phyloP scores from a whole-genome alignment of 2,888 invertebrate species.

The Linyphia triangularis region DNA sequence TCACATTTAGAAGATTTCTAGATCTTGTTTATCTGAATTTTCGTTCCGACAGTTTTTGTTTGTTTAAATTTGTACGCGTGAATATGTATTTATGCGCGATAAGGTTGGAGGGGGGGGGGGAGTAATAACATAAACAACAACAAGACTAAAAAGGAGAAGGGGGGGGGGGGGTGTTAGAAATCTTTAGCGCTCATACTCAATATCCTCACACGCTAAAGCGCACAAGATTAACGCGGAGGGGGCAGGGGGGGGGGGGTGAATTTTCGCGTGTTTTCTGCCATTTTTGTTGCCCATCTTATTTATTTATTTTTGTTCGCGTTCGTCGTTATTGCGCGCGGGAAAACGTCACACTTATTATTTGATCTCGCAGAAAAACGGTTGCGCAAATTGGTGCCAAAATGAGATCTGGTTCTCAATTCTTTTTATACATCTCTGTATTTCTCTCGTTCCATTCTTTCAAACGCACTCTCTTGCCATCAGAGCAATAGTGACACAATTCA shows the following conservation, averaged over 20 bases:
- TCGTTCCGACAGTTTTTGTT: slow-evolving; percentile 48
- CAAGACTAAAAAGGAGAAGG: background rate
- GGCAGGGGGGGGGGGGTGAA: slow-evolving; percentile 17
- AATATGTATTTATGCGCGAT: slow-evolving; percentile 13
- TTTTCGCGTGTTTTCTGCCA: slow-evolving; percentile 52
- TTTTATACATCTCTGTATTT: slow-evolving; percentile 44
- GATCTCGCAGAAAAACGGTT: slow-evolving; percentile 65
- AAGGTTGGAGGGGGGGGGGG: slow-evolving; percentile 1
- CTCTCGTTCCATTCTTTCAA: background rate
- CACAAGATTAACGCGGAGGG: slow-evolving; percentile 57
- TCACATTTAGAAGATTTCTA: slow-evolving; percentile 66
- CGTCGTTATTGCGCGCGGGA: slow-evolving; percentile 24
- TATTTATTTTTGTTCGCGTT: slow-evolving; percentile 50
- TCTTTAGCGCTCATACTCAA: slow-evolving; percentile 55
- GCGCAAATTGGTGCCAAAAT: slow-evolving; percentile 64
- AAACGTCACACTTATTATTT: slow-evolving; percentile 66
- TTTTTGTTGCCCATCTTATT: slow-evolving; percentile 57
- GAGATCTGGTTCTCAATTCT: slow-evolving; percentile 9
- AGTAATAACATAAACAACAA: slow-evolving; percentile 27
- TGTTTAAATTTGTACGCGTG: slow-evolving; percentile 58
- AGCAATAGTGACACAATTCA: too few species aligned
- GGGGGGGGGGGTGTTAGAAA: background rate
- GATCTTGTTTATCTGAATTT: slow-evolving; percentile 67
- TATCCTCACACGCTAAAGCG: slow-evolving; percentile 15
- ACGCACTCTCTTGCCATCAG: background rate